Conservation (phyloP, 2,113 vertebrate genomes). For the Caretta caretta region DNA sequence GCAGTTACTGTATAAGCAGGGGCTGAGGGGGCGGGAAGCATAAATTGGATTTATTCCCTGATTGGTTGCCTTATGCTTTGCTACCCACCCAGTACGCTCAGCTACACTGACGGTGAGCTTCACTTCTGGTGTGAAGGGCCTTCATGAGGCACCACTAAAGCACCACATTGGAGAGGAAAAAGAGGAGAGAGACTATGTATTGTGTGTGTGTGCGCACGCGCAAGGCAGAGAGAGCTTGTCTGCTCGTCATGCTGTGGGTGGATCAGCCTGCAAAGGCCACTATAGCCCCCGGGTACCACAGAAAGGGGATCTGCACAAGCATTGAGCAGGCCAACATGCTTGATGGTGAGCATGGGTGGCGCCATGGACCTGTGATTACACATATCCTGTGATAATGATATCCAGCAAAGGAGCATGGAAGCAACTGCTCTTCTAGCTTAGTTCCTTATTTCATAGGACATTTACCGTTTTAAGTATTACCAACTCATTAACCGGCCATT, state of each 20-base stretch:
- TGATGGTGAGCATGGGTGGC: background rate
- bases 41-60: accelerated
- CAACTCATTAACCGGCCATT: no score
- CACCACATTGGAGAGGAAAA: background rate
- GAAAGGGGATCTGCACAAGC: background rate
- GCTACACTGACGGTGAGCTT: background rate
- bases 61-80: background rate
- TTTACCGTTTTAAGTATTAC: no score
- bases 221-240: background rate
- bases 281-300: background rate
- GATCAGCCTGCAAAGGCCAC: no score
- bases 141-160: no score
- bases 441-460: no score
- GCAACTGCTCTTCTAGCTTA: no score
- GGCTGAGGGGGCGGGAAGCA: background rate
- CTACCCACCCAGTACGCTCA: background rate
- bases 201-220: background rate
- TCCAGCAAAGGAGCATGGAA: no score
- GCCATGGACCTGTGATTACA: background rate
- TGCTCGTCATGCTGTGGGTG: background rate
- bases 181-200: background rate
- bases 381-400: accelerated
- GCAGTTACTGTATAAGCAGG: accelerated
- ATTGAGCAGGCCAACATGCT: background rate
- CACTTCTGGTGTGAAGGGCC: background rate